Percentiles rank a stretch among this genome's conserved stretches.
Evolutionary conservation across 2,113 vertebrate genomes (phyloP).

Genomic region (Myrmecobius fasciatus): DNA sequence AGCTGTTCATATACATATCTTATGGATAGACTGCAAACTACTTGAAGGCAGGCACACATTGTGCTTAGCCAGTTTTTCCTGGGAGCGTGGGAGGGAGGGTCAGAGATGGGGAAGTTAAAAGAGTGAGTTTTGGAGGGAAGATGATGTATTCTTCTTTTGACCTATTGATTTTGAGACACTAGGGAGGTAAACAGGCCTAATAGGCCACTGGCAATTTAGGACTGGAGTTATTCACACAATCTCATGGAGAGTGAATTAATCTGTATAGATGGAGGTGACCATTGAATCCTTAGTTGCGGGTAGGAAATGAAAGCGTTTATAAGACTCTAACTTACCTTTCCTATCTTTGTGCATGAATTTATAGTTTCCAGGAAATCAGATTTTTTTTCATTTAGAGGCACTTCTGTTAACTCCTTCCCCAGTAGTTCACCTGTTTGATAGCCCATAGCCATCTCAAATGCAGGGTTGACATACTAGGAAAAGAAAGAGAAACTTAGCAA

Average conservation of each 20-base stretch:
- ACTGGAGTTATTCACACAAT: background rate
- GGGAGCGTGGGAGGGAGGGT: background rate
- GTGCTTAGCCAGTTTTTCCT: background rate
- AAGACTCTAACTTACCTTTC: conserved; percentile 89
- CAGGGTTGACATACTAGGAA: conserved; percentile 95
- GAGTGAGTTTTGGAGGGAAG: background rate
- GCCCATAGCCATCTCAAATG: conserved; percentile 96
- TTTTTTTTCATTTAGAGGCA: conserved; percentile 98
- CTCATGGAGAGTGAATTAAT: background rate
- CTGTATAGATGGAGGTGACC: background rate
- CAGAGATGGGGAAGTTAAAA: background rate
- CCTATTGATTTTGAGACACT: background rate
- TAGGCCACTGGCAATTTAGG: background rate
- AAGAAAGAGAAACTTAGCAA: background rate
- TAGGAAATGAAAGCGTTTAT: conserved; percentile 15
- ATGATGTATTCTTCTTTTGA: background rate
- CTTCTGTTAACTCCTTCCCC: conserved; percentile 96
- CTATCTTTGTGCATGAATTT: conserved; percentile 95
- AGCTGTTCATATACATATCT: background rate
- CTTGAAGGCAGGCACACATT: background rate
- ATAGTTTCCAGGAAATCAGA: conserved; percentile 96
- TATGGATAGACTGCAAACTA: background rate
- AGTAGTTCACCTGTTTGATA: conserved; percentile 95
- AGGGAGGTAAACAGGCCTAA: background rate
- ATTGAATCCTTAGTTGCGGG: background rate